Percentiles rank a stretch among this genome's conserved stretches.
phyloP scores from a whole-genome alignment of 1,140 invertebrate genomes.

The Bombus terrestris region DNA sequence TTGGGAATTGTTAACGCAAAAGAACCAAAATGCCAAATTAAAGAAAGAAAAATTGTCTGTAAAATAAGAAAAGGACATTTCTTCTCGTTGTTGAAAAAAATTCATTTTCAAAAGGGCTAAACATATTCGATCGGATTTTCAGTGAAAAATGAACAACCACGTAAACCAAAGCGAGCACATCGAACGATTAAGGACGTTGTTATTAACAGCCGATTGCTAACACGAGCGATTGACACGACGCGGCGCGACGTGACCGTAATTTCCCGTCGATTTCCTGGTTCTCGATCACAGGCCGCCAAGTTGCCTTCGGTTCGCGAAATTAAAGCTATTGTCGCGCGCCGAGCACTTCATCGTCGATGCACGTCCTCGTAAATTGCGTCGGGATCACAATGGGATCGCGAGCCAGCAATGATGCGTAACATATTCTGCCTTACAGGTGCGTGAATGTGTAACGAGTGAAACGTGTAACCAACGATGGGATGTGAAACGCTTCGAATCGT shows the following conservation, averaged over 20 bases:
- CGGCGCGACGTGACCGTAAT: constrained; percentile 29
- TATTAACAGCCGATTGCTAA: constrained; percentile 32
- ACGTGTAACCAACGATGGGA: not conserved
- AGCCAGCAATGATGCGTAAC: constrained; percentile 40
- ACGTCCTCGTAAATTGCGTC: constrained; percentile 48
- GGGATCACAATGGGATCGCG: constrained; percentile 38
- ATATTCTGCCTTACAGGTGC: constrained; percentile 44
- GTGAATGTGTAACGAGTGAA: constrained; percentile 2
- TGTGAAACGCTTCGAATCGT: not conserved
- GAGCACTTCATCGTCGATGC: constrained; percentile 22
- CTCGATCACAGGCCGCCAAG: constrained; percentile 30
- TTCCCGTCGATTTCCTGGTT: constrained; percentile 47
- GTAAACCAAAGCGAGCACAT: not conserved
- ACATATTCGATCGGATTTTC: not conserved
- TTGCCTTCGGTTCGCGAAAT: constrained; percentile 30
- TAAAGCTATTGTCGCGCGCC: constrained; percentile 30
- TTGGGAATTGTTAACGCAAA: too few species aligned
- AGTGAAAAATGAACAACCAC: not conserved
- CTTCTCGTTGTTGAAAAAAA: not conserved
- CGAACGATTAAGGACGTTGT: not conserved
- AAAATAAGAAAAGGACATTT: too few species aligned
- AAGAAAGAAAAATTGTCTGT: too few species aligned
- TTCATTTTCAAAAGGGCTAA: not conserved
- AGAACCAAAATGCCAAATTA: too few species aligned
- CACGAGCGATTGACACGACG: not conserved